A percentile compares a stretch with the other conserved stretches of the same genome.
Evolutionary conservation across 2,888 invertebrate genomes (phyloP).

Genomic region (Drosophila parthenogenetica): DNA sequence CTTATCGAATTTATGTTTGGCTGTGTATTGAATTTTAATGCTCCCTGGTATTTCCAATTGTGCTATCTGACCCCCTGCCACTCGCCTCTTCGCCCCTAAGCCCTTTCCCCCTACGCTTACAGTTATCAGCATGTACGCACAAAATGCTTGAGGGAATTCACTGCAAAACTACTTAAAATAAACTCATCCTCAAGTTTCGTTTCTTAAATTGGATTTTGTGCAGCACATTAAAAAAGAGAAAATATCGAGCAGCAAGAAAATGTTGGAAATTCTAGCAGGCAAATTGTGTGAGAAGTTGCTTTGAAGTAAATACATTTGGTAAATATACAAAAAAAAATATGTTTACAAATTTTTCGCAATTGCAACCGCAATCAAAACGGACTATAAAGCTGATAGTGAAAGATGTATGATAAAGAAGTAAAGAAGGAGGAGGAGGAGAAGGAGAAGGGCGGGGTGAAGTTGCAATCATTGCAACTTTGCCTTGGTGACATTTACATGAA

Average conservation of each 20-base stretch:
- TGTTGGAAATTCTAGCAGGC: conserved; percentile 34
- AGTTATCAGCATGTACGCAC: conserved; percentile 52
- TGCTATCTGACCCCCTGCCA: conserved; percentile 4
- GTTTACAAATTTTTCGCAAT: conserved; percentile 66
- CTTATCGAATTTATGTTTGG: conserved; percentile 78
- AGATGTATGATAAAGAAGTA: background rate
- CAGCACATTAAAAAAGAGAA: conserved; percentile 36
- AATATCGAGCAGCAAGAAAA: background rate
- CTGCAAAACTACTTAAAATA: conserved; percentile 75
- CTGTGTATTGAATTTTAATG: conserved; percentile 80
- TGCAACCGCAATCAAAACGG: conserved; percentile 70
- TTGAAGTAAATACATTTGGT: conserved; percentile 56
- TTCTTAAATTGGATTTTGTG: conserved; percentile 69
- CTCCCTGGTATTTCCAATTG: conserved; percentile 47
- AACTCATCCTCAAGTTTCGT: conserved; percentile 55
- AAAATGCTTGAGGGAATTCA: conserved; percentile 66
- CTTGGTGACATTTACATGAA: conserved; percentile 70
- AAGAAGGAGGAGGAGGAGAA: background rate
- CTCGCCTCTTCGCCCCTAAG: background rate
- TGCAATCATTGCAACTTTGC: conserved; percentile 64
- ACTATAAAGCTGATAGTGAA: conserved; percentile 36
- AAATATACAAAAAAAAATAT: conserved; percentile 64
- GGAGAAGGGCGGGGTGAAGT: background rate
- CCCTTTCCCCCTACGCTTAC: background rate
- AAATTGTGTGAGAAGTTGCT: conserved; percentile 30